phyloP scores from a whole-genome alignment of 2,888 invertebrate genomes.

The Caenorhabditis sp. region DNA sequence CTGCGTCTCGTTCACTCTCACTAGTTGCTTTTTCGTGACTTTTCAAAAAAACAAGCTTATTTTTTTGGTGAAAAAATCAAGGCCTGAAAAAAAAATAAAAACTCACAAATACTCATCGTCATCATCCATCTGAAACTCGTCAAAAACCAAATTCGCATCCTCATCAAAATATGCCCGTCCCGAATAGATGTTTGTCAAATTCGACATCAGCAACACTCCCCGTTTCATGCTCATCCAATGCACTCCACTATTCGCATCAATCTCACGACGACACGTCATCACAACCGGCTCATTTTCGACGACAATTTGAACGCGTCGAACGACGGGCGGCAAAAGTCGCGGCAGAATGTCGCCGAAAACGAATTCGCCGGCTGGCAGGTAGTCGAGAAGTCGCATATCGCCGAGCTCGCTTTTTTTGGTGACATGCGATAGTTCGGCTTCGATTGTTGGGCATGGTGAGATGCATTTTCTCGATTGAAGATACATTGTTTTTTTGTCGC shows the following conservation, averaged over 20 bases:
- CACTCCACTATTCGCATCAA: conserved; percentile 39
- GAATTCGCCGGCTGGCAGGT: conserved; percentile 47
- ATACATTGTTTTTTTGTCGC: conserved; percentile 9
- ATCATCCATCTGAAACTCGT: conserved; percentile 21
- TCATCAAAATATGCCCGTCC: conserved; percentile 34
- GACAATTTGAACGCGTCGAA: conserved; percentile 34
- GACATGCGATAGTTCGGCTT: not conserved
- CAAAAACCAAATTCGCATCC: conserved; percentile 27
- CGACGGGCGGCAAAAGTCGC: conserved; percentile 40
- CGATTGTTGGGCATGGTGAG: not conserved
- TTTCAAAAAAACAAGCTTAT: no score
- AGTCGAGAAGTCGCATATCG: conserved; percentile 39
- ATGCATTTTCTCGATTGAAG: conserved; percentile 22
- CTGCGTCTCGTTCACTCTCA: no score
- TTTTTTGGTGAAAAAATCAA: no score
- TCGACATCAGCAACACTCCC: conserved; percentile 21
- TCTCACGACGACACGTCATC: conserved; percentile 38
- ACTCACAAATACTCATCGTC: conserved; percentile 42
- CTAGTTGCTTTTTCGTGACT: no score
- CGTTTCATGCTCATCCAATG: conserved; percentile 40
- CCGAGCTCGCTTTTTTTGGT: conserved; percentile 21
- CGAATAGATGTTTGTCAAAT: conserved; percentile 7
- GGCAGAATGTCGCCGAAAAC: conserved; percentile 49
- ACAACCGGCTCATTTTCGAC: conserved; percentile 39
- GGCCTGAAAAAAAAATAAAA: no score